Percentiles rank a stretch among this genome's conserved stretches.
phyloP scores from a whole-genome alignment of 2,797 vertebrate genomes.

The Xenopus petersii region DNA sequence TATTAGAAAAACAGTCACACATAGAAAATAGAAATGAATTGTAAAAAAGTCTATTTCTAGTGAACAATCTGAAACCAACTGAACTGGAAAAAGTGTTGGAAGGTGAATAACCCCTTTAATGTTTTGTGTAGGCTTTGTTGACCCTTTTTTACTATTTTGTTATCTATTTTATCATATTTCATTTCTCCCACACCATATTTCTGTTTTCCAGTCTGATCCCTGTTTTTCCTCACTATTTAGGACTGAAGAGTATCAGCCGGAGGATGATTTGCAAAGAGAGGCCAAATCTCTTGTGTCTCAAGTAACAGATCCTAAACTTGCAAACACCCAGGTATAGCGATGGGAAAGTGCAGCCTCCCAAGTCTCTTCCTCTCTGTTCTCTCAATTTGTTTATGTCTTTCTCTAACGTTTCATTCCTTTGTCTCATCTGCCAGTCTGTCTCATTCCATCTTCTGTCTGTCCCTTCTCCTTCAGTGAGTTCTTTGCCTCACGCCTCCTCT shows the following conservation, averaged over 20 bases:
- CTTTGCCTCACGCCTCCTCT: constrained; percentile 76
- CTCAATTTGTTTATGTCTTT: neutral
- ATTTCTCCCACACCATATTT: too few species aligned
- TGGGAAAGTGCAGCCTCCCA: neutral
- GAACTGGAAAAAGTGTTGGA: too few species aligned
- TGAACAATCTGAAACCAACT: too few species aligned
- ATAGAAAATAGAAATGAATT: too few species aligned
- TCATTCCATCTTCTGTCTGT: neutral
- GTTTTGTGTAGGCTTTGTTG: too few species aligned
- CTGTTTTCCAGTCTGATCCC: too few species aligned
- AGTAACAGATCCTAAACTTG: constrained; percentile 91
- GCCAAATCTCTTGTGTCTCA: constrained; percentile 91
- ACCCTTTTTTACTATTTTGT: too few species aligned
- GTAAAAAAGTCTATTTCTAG: too few species aligned
- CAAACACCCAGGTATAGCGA: constrained; percentile 86
- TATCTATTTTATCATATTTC: too few species aligned
- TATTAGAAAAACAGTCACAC: too few species aligned
- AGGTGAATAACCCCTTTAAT: too few species aligned
- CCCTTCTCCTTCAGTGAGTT: constrained; percentile 35
- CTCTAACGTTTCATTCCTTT: neutral
- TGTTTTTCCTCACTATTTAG: constrained; percentile 57
- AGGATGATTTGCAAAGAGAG: constrained; percentile 84
- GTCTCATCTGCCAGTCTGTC: neutral
- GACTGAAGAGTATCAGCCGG: constrained; percentile 88
- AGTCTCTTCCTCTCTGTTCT: constrained; percentile 36